Evolutionary conservation across 53 echinoderm and acorn worm species (phyloP), one percentile per base, ranked within the genome.

Genomic region (Holothuria scabra): DNA sequence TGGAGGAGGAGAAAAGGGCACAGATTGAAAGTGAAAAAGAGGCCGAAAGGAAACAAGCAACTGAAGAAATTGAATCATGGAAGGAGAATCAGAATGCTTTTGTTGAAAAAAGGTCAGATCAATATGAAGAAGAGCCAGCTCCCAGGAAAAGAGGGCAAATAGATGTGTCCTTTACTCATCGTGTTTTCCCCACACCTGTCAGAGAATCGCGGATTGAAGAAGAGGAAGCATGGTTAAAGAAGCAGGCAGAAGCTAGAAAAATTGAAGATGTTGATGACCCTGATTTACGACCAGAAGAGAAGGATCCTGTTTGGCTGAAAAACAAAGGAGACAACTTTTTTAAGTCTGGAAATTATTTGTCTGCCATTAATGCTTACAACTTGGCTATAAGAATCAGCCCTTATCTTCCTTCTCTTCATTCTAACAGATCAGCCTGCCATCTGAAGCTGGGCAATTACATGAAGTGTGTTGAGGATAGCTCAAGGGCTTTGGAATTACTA

Each of bases 361-460:
- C 99, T 69, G 99, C 99, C 18, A 84, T 99, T 30, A 99, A 99
- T 81, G 99, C 99, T 8, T 99, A 99, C 76, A 99, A 94, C 92
- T 70, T 92, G 66, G 99, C 99, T 24, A 86, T 89, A 59, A 88
- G 94, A 65, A 67, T 99, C 30, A 91, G 93, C 74, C 86, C 92
- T 38, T 92, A 89, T 80, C 76, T 99, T 25, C 99, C 91, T 71
- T 87, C 99, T 16, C 84, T 99, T 10, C 94, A 91, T 82, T 99
- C 99, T 32, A 99, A 99, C 86, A 80, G 99, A 55, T 94, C 93
- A 5, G 94, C 99, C 56, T 99, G 99, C 71, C 99, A 99, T 60
- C 86, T 99, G 34, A 94, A 94, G 71, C 69, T 94, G 26, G 62
- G 99, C n/a, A 99, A 99, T 82, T 94, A 94, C 69, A 92, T 99